These are phyloP conservation scores for Onychomys leucogaster DNA, from an alignment of 2,797 vertebrate genomes.

Conservation along the genomic window DNA sequence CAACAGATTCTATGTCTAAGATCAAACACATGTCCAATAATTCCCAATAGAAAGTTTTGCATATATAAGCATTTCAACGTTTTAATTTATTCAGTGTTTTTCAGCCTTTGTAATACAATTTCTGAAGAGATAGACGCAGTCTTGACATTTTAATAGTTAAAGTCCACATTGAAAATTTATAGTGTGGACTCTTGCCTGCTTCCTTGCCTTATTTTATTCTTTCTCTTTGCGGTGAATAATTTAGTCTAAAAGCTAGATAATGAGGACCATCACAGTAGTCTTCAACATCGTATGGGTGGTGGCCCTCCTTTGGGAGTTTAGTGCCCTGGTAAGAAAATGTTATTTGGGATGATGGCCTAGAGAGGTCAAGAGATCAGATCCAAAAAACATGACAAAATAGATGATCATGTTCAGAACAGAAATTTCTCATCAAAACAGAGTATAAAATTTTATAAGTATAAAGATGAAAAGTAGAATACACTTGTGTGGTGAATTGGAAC, in stretches of 20 bases:
- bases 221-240: constrained; percentile 30
- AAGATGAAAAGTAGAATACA: not conserved
- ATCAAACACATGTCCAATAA: not conserved
- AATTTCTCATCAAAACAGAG: constrained; percentile 3
- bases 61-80: not conserved
- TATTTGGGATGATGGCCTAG: not conserved
- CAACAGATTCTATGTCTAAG: not conserved
- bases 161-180: not conserved
- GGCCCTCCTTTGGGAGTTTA: not conserved
- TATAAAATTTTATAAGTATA: too few relatives aligned
- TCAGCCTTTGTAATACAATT: not conserved
- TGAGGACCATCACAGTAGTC: not conserved
- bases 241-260: not conserved
- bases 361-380: not conserved
- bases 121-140: constrained; percentile 1
- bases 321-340: not conserved
- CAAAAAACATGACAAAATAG: not conserved
- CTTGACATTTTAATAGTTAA: constrained; percentile 26
- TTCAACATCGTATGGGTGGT: not conserved
- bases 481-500: not conserved
- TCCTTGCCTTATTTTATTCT: not conserved
- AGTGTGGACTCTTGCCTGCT: not conserved
- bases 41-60: not conserved
- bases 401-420: not conserved
- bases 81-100: constrained; percentile 11